phyloP scores from a whole-genome alignment of 2,113 vertebrate genomes.

The Xiphias gladius region DNA sequence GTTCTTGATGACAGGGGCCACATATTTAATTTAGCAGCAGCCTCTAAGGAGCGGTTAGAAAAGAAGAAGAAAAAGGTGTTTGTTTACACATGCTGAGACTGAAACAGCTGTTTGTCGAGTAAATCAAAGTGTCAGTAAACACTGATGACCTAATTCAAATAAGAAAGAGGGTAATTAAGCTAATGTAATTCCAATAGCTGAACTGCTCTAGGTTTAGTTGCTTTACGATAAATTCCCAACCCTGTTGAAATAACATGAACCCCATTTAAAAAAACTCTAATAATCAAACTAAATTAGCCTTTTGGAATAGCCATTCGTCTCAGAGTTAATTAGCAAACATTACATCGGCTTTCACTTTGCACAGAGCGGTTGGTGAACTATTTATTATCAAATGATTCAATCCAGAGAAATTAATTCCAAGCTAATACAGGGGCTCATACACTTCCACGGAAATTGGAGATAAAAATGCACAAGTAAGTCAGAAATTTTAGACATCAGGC shows the following conservation, averaged over 20 bases:
- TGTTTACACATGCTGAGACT: constrained; percentile 38
- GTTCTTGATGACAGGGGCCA: constrained; percentile 29
- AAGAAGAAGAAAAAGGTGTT: constrained; percentile 29
- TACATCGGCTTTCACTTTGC: constrained; percentile 26
- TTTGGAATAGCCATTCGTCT: constrained; percentile 47
- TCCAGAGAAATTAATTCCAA: constrained; percentile 30
- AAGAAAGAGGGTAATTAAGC: constrained; percentile 34
- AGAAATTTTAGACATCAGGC: not conserved
- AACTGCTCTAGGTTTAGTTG: constrained; percentile 14
- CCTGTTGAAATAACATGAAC: constrained; percentile 18
- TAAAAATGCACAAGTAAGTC: not conserved
- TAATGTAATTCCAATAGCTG: constrained; percentile 33
- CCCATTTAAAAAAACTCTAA: constrained; percentile 28
- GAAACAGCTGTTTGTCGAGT: constrained; percentile 47
- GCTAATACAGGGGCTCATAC: not conserved
- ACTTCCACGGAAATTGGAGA: not conserved
- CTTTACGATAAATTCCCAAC: constrained; percentile 26
- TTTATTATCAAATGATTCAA: constrained; percentile 59
- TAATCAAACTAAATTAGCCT: constrained; percentile 48
- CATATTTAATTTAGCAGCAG: constrained; percentile 49
- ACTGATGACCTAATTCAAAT: constrained; percentile 30
- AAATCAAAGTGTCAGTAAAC: constrained; percentile 47
- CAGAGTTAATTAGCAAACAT: constrained; percentile 61
- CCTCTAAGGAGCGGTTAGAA: constrained; percentile 44
- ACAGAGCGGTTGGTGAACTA: constrained; percentile 21